phyloP scores from a whole-genome alignment of 2,797 vertebrate genomes.

The Dermochelys coriacea region DNA sequence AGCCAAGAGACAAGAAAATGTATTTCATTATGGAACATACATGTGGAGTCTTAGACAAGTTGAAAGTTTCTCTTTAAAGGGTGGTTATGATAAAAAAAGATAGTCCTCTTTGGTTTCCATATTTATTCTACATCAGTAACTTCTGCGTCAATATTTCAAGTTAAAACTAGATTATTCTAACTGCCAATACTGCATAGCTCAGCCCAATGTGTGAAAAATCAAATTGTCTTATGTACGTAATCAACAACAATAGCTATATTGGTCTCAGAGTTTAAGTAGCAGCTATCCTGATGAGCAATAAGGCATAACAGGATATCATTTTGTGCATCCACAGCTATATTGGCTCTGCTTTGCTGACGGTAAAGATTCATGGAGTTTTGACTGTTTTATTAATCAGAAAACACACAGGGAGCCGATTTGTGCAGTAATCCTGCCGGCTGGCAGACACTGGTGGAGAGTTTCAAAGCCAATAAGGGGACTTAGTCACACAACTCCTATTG shows the following conservation, averaged over 20 bases:
- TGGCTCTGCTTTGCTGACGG: background rate
- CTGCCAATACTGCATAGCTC: background rate
- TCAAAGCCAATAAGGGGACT: background rate
- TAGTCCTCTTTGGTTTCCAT: background rate
- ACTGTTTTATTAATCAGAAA: conserved; percentile 2
- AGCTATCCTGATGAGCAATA: background rate
- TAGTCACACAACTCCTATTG: background rate
- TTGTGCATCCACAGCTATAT: background rate
- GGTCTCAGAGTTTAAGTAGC: accelerated
- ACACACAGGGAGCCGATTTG: background rate
- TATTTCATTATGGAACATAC: background rate
- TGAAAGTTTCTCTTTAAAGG: background rate
- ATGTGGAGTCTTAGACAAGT: background rate
- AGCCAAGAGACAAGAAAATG: accelerated
- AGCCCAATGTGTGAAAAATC: background rate
- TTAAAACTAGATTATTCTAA: background rate
- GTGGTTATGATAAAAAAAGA: background rate
- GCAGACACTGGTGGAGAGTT: background rate
- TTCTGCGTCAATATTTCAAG: background rate
- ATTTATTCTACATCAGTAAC: background rate
- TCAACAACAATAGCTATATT: accelerated
- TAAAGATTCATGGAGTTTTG: background rate
- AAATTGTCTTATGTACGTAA: background rate
- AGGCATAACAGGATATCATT: background rate
- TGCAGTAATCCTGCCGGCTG: background rate